These are phyloP conservation scores for Acanthornis magna DNA, from an alignment of 2,797 vertebrate genomes.

Conservation along the genomic window DNA sequence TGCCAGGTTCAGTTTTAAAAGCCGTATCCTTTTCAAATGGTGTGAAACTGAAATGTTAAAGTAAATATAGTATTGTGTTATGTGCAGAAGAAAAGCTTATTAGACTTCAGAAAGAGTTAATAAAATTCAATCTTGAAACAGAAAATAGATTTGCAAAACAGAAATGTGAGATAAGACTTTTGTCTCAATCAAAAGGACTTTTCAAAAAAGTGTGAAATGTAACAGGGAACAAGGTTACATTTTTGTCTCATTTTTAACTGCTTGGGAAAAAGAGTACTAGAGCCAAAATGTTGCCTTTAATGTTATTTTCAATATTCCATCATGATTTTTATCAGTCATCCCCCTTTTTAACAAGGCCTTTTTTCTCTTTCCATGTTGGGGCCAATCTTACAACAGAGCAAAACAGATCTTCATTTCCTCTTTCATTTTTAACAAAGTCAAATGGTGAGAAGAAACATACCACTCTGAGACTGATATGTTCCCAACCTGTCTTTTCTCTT, in stretches of 20 bases:
- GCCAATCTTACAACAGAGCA: not conserved
- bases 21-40: not conserved
- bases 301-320: constrained; percentile 19
- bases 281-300: constrained; percentile 25
- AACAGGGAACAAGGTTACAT: not conserved
- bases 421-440: not conserved
- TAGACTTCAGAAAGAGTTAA: not conserved
- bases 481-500: not conserved
- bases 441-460: not conserved
- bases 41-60: not conserved
- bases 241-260: not conserved
- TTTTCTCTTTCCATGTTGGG: constrained; percentile 12
- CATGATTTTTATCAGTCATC: constrained; percentile 21
- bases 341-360: not conserved
- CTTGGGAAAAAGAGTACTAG: not conserved
- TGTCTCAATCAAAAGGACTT: not conserved
- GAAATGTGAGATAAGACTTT: not conserved
- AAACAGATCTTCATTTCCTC: constrained; percentile 19
- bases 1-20: not conserved
- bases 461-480: not conserved
- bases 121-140: not conserved
- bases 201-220: constrained; percentile 1
- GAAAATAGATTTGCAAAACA: not conserved
- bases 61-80: not conserved
- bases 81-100: not conserved